A percentile compares a stretch with the other conserved stretches of the same genome.
phyloP scores from a whole-genome alignment of 2,797 vertebrate genomes.

The Heliangelus exortis region DNA sequence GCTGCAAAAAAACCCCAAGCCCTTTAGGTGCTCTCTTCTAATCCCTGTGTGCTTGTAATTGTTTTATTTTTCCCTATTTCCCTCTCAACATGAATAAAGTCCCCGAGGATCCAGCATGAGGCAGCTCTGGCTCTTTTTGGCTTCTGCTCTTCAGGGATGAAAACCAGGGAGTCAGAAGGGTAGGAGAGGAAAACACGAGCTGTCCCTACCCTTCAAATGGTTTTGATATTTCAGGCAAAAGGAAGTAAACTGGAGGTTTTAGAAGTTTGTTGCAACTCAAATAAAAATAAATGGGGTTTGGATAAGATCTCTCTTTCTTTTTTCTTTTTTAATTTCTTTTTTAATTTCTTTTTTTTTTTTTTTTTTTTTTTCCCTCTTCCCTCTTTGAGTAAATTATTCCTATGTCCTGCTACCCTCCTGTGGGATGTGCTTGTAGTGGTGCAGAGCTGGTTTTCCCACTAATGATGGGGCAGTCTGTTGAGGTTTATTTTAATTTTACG shows the following conservation, averaged over 20 bases:
- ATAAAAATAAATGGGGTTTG: neutral
- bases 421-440: neutral
- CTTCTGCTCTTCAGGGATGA: neutral
- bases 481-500: slow-evolving; percentile 58
- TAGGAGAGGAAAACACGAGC: neutral
- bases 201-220: neutral
- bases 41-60: neutral
- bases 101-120: neutral
- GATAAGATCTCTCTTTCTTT: no score
- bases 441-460: slow-evolving; percentile 46
- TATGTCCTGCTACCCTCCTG: neutral
- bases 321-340: no score
- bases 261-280: neutral
- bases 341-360: no score
- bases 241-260: neutral
- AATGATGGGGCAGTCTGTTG: slow-evolving; percentile 42
- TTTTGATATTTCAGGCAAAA: neutral
- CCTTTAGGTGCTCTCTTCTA: neutral
- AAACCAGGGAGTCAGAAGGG: neutral
- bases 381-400: neutral
- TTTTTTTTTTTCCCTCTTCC: neutral
- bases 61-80: neutral
- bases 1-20: neutral
- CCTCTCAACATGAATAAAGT: neutral
- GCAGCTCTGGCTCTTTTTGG: neutral